Base-by-base conservation (phyloP, 2,888 invertebrate species). In the Phrixothrix hirtus region DNA sequence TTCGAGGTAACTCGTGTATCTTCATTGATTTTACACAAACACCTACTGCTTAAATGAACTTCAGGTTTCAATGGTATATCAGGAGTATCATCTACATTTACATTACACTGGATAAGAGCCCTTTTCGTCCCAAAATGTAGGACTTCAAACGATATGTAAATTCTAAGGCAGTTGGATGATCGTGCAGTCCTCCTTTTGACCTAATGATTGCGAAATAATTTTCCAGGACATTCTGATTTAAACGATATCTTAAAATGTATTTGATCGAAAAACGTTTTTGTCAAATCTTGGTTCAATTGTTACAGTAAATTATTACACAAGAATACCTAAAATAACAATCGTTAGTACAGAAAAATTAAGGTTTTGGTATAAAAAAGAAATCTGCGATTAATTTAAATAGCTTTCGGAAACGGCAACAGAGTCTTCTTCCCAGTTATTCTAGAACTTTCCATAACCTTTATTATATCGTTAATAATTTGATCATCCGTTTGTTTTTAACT, bases 191-290 rank as follows among this genome's bases (percentile, higher is more conserved):
- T 11, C 16, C 43, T 43, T 34, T 39, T 12, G 47, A 13, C 37
- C 61, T 29, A 7, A 64, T 44, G 2, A 39, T 49, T 4, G 56
- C 53, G 46, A 64, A 64, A 42, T 62, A 59, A 29, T 56, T 57
- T 46, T 63, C 60, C 12, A 61, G 16, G 9, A 63, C 58, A 47
- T 63, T 64, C 26, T 62, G 60, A 34, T 65, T 65, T 10, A 66
- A 38, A 12, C 59, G 42, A 25, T 59, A 58, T 9, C 60, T 61
- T 21, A 63, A 47, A 4, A 64, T 17, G 31, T 60, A 61, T 48
- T 55, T 49, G 11, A 48, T 44, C 12, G 46, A 17, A 44, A 42
- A 62, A 16, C 49, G 25, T n/a, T 6, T 30, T 12, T 27, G 51
- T 34, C 10, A 61, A 26, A 25, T 58, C 55, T 21, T 47, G 16